A percentile compares a stretch with the other conserved stretches of the same genome.
phyloP scores from a whole-genome alignment of 2,888 invertebrate genomes.

The Chirona hameri region DNA sequence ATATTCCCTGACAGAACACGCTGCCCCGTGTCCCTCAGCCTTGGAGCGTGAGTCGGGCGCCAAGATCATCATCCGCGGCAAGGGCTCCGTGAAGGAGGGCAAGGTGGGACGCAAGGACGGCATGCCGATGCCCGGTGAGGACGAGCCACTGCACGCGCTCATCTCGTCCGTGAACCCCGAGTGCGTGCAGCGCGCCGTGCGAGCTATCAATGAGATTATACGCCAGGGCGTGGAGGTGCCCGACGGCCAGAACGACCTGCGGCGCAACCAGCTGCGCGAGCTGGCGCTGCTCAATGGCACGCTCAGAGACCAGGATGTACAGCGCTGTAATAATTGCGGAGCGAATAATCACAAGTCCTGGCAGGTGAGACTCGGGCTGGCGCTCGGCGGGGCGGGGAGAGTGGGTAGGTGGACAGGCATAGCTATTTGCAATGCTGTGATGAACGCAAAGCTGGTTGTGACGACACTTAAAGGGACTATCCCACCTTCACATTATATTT shows the following conservation, averaged over 20 bases:
- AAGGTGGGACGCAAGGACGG: constrained; percentile 97
- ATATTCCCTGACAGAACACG: no score
- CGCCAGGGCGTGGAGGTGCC: constrained; percentile 97
- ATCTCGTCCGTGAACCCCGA: constrained; percentile 97
- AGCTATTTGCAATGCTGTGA: no score
- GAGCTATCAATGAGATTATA: constrained; percentile 91
- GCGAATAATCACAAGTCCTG: constrained; percentile 92
- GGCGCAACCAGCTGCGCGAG: constrained; percentile 94
- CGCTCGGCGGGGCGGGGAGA: no score
- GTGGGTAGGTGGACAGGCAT: no score
- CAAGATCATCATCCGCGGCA: constrained; percentile 97
- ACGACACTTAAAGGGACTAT: no score
- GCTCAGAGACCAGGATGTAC: constrained; percentile 87
- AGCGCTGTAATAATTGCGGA: constrained; percentile 87
- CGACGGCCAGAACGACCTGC: constrained; percentile 95
- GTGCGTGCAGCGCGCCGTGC: constrained; percentile 93
- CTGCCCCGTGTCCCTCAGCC: constrained; percentile 44
- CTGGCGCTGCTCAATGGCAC: constrained; percentile 97
- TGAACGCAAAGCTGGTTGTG: no score
- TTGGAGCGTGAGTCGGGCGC: constrained; percentile 95
- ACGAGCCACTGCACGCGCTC: constrained; percentile 98
- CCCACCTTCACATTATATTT: no score
- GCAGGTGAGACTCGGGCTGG: constrained; percentile 47
- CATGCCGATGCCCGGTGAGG: constrained; percentile 97
- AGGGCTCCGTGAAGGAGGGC: constrained; percentile 98